Base-by-base conservation (phyloP, 64 coral and sea anemone genomes). In the Cladopsammia gracilis region DNA sequence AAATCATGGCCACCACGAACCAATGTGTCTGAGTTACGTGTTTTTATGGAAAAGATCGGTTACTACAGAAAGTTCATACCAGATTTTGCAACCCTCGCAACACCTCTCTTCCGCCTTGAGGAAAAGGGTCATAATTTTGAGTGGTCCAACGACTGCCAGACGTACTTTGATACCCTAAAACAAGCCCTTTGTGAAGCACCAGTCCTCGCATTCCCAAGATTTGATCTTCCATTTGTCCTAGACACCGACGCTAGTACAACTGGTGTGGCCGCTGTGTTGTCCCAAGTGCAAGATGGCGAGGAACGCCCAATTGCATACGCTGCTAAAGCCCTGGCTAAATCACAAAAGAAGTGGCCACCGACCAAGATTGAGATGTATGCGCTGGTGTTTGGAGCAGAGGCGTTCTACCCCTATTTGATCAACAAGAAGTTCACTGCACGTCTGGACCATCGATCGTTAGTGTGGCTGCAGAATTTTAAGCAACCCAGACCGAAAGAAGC, bases 341-440 rank as follows among this genome's bases (percentile, higher is more conserved):
- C 45, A 20, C 47, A 79, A 15, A 51, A 45, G 57, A 90, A 90
- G 67, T 80, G 75, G 62, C 11, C 88, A 19, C 58, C 88, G 52
- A 71, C 88, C 88, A 90, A 90, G 61, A 80, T 90, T 81, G 89
- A 90, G 25, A 90, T 90, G 89, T 80, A 70, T 54, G 88, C 64
- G 20, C 49, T 90, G 25, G 68, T 57, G 15, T 90, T 90, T 18
- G 64, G 70, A 25, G 42, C 70, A 46, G 12, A 13, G 0, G 12
- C 70, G 42, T 96, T 96, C 71, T 53, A 73, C 71, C 48, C 89
- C 7, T 92, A 96, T 52, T 68, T 92, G 19, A 56, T 70, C 54
- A 86, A 77, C 13, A 96, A 89, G 56, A 19, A 70, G 47, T 96
- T 89, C 62, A 52, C 48, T 56, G 65, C 65, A 4, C 48, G 89